Conservation (phyloP, 2,113 vertebrate species). For the Phasianus colchicus region DNA sequence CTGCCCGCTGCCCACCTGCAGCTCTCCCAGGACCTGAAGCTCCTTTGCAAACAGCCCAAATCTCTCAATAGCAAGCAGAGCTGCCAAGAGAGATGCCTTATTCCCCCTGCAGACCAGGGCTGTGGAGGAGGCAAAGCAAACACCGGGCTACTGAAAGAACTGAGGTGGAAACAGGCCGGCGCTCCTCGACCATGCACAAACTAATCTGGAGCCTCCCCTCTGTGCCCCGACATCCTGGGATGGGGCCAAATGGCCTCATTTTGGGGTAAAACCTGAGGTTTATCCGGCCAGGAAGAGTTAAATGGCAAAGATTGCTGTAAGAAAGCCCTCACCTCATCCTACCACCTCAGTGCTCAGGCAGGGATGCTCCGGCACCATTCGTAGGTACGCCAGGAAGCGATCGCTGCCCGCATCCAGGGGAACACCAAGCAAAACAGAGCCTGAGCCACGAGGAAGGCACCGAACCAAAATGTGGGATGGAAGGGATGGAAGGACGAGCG, state of each 20-base stretch:
- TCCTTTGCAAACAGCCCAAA: neutral
- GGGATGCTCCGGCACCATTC: too few relatives aligned
- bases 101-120: neutral
- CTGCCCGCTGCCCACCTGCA: neutral
- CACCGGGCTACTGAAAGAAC: constrained; percentile 44
- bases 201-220: neutral
- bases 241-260: neutral
- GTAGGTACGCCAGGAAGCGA: too few relatives aligned
- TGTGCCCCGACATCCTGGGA: neutral
- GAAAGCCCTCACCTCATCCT: too few relatives aligned
- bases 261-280: neutral
- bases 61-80: neutral
- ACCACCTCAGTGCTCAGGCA: too few relatives aligned
- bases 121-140: neutral
- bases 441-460: too few relatives aligned
- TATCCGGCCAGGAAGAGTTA: neutral
- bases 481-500: neutral
- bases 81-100: too few relatives aligned
- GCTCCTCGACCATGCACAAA: neutral
- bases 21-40: neutral
- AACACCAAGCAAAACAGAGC: too few relatives aligned
- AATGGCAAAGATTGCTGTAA: neutral
- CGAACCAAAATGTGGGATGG: too few relatives aligned
- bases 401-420: too few relatives aligned
- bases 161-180: neutral